Percentiles rank a stretch among this genome's conserved stretches.
phyloP scores from a whole-genome alignment of 2,113 vertebrate genomes.

The Anser cygnoides region DNA sequence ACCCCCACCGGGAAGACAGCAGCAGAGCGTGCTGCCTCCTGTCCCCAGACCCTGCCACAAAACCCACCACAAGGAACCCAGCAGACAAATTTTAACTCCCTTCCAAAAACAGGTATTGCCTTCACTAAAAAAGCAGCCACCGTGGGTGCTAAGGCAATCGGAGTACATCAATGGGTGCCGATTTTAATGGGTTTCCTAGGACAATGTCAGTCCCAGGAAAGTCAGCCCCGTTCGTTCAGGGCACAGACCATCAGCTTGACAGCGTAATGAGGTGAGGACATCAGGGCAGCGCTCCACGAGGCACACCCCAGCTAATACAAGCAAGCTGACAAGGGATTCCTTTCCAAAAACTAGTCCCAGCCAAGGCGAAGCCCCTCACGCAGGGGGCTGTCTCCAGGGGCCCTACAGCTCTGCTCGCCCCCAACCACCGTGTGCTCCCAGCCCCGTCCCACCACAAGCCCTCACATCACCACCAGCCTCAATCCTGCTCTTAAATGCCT shows the following conservation, averaged over 20 bases:
- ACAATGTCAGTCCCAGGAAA: background rate
- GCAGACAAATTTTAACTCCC: background rate
- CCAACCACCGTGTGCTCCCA: background rate
- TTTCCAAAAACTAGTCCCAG: background rate
- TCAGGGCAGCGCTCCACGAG: background rate
- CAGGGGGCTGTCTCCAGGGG: too few species aligned
- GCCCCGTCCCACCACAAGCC: too few species aligned
- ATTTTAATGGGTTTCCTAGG: background rate
- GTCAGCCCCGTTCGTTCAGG: accelerated
- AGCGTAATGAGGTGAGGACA: accelerated
- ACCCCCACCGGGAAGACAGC: background rate
- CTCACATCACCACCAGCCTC: background rate
- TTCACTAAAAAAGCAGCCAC: background rate
- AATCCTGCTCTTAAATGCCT: background rate
- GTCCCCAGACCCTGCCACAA: background rate
- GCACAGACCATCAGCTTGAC: background rate
- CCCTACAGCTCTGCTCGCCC: background rate
- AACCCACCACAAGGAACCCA: background rate
- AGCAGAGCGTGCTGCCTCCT: background rate
- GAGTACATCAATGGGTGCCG: accelerated
- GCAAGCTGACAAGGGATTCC: background rate
- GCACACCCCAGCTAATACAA: background rate
- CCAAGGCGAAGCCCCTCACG: background rate
- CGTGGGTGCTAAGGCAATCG: too few species aligned
- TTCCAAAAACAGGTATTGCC: background rate